phyloP scores from a whole-genome alignment of 2,113 vertebrate species.

The Ursus arctos region DNA sequence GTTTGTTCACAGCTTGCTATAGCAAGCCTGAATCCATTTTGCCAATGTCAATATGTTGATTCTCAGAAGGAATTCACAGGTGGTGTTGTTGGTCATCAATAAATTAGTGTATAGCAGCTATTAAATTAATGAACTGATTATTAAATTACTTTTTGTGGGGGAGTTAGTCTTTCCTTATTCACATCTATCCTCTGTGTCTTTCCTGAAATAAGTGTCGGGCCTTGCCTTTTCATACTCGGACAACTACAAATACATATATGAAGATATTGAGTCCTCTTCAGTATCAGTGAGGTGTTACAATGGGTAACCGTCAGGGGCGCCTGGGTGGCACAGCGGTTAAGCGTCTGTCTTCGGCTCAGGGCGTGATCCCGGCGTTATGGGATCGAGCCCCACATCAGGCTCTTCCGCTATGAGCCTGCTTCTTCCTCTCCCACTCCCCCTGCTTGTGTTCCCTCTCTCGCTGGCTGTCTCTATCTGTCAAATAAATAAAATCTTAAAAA shows the following conservation, averaged over 20 bases:
- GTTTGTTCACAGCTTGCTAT: conserved; percentile 19
- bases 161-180: neutral
- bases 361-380: too few relatives aligned
- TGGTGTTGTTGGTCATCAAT: neutral
- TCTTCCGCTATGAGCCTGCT: too few relatives aligned
- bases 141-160: conserved; percentile 33
- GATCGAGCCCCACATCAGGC: too few relatives aligned
- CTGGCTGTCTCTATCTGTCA: too few relatives aligned
- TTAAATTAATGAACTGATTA: conserved; percentile 58
- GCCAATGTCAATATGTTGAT: neutral
- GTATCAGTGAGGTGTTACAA: neutral
- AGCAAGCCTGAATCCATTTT: conserved; percentile 17
- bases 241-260: neutral
- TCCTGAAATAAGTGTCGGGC: neutral
- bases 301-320: neutral
- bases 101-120: conserved; percentile 32
- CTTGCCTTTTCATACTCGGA: conserved; percentile 28
- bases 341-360: too few relatives aligned
- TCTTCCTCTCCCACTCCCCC: too few relatives aligned
- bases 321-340: too few relatives aligned
- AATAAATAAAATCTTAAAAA: too few relatives aligned
- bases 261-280: neutral
- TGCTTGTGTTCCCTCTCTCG: too few relatives aligned
- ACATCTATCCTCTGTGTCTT: conserved; percentile 16
- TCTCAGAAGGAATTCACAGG: conserved; percentile 18